These are phyloP conservation scores for Athalia cordata DNA, from an alignment of 2,888 invertebrate species.

Conservation along the genomic window DNA sequence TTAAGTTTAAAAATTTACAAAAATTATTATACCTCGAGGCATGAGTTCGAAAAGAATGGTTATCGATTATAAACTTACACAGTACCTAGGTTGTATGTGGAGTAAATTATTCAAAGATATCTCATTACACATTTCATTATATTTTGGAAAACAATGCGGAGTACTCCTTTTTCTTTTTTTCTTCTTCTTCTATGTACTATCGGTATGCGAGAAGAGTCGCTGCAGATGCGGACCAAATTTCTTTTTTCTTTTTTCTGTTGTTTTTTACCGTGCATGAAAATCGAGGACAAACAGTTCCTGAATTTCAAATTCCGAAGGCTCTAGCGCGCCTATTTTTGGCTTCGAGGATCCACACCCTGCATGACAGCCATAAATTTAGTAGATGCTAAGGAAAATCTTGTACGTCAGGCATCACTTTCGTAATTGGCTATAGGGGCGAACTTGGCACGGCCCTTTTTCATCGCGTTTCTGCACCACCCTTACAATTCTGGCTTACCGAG, in stretches of 20 bases:
- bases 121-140: no score
- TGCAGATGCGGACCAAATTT: not conserved
- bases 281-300: not conserved
- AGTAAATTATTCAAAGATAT: no score
- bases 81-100: no score
- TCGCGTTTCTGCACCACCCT: not conserved
- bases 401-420: slow-evolving; percentile 25
- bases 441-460: not conserved
- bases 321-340: slow-evolving; percentile 5
- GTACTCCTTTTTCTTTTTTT: no score
- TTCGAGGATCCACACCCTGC: not conserved
- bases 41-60: no score
- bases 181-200: not conserved
- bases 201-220: slow-evolving; percentile 34
- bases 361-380: slow-evolving; percentile 32
- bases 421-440: slow-evolving; percentile 17
- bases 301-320: slow-evolving; percentile 15
- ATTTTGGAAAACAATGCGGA: no score
- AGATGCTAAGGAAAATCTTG: slow-evolving; percentile 12
- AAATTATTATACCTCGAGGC: no score
- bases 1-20: no score
- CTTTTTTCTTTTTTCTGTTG: no score
- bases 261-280: no score
- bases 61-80: no score
- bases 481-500: not conserved